phyloP scores from a whole-genome alignment of 2,888 invertebrate species.

The Meiosimyza platycephala region DNA sequence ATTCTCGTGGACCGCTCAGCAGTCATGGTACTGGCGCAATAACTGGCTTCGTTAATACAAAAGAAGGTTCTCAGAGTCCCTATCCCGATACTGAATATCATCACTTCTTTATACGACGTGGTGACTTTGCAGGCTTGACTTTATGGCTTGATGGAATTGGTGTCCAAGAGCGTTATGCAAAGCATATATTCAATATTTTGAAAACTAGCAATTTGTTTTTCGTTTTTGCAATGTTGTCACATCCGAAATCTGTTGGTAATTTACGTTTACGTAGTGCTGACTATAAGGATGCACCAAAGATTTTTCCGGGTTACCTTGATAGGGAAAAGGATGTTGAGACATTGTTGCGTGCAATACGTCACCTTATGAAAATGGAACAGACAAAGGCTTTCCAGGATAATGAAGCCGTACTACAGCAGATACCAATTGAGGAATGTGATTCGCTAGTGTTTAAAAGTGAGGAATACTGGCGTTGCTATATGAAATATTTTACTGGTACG shows the following conservation, averaged over 20 bases:
- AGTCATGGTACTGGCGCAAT: conserved; percentile 66
- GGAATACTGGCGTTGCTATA: conserved; percentile 76
- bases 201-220: conserved; percentile 41
- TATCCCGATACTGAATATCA: conserved; percentile 73
- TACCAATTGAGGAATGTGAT: conserved; percentile 51
- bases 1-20: conserved; percentile 68
- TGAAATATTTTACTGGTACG: conserved; percentile 73
- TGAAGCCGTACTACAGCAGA: conserved; percentile 51
- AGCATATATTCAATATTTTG: conserved; percentile 27
- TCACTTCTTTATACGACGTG: conserved; percentile 58
- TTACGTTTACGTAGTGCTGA: conserved; percentile 68
- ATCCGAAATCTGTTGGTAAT: conserved; percentile 66
- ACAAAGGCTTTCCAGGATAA: conserved; percentile 65
- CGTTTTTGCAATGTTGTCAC: conserved; percentile 48
- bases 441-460: conserved; percentile 52
- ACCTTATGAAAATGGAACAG: conserved; percentile 61
- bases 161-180: conserved; percentile 33
- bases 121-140: conserved; percentile 50
- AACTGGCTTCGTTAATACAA: conserved; percentile 71
- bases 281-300: conserved; percentile 69
- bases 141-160: conserved; percentile 48
- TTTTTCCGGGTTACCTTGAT: conserved; percentile 71
- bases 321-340: conserved; percentile 66
- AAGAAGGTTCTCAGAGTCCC: conserved; percentile 63
- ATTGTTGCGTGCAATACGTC: conserved; percentile 57